These are phyloP conservation scores for Argyrosomus japonicus DNA, from an alignment of 2,113 vertebrate genomes.

Conservation along the genomic window DNA sequence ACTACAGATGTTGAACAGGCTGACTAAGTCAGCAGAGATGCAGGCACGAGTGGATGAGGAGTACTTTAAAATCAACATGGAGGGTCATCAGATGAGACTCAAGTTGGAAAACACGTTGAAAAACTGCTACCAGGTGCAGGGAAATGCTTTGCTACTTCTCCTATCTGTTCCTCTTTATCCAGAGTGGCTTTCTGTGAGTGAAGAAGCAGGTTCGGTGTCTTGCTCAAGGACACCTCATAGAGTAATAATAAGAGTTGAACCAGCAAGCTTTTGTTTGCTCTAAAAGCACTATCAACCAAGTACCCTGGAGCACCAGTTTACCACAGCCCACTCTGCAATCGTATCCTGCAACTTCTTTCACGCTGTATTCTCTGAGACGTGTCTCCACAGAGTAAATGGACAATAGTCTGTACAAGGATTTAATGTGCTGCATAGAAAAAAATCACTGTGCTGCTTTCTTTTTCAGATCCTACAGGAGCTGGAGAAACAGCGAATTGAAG, in stretches of 20 bases:
- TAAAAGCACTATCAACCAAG: not conserved
- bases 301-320: not conserved
- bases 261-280: not conserved
- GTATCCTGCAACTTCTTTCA: not conserved
- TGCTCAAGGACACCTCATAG: conserved; percentile 21
- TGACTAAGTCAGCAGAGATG: conserved; percentile 89
- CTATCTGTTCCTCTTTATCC: not conserved
- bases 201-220: conserved; percentile 2
- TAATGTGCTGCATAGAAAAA: not conserved
- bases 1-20: conserved; percentile 87
- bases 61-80: conserved; percentile 89
- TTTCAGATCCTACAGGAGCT: conserved; percentile 88
- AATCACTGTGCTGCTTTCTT: not conserved
- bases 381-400: not conserved
- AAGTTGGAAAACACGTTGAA: conserved; percentile 91
- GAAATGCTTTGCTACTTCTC: conserved; percentile 26
- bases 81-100: conserved; percentile 87
- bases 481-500: conserved; percentile 90
- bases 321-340: too few species aligned
- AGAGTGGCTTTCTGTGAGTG: conserved; percentile 17
- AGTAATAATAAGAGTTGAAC: conserved; percentile 5
- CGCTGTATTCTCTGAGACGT: not conserved
- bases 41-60: conserved; percentile 87
- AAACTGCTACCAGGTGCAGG: conserved; percentile 87
- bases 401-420: not conserved